phyloP scores from a whole-genome alignment of 2,113 vertebrate genomes.

The Noturus placidus region DNA sequence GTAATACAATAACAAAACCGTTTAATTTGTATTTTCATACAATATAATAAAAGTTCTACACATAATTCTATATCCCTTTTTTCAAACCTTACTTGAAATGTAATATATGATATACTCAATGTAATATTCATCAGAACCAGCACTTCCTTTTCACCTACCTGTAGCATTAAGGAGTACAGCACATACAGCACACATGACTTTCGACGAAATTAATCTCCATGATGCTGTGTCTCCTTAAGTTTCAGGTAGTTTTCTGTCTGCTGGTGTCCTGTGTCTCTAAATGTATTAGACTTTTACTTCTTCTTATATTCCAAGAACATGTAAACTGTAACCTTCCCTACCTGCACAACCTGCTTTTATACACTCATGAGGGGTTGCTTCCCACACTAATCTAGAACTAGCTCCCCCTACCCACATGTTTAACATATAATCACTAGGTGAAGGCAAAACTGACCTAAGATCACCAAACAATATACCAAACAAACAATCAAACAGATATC shows the following conservation, averaged over 20 bases:
- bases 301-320: neutral
- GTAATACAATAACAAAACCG: no score
- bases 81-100: neutral
- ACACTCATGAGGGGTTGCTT: neutral
- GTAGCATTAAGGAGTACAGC: neutral
- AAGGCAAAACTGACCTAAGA: neutral
- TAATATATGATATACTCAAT: neutral
- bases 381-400: neutral
- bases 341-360: no score
- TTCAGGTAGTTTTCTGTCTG: neutral
- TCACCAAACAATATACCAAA: neutral
- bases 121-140: no score
- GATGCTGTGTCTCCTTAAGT: neutral
- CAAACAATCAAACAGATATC: neutral
- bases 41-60: no score
- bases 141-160: neutral
- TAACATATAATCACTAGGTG: no score
- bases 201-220: conserved; percentile 9
- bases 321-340: neutral
- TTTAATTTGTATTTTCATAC: no score
- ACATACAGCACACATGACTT: neutral
- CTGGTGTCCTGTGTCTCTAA: neutral
- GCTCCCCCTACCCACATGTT: neutral
- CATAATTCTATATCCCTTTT: no score
- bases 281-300: neutral